Base-by-base conservation (phyloP, 1,140 invertebrate genomes). In the Listronotus bonariensis region DNA sequence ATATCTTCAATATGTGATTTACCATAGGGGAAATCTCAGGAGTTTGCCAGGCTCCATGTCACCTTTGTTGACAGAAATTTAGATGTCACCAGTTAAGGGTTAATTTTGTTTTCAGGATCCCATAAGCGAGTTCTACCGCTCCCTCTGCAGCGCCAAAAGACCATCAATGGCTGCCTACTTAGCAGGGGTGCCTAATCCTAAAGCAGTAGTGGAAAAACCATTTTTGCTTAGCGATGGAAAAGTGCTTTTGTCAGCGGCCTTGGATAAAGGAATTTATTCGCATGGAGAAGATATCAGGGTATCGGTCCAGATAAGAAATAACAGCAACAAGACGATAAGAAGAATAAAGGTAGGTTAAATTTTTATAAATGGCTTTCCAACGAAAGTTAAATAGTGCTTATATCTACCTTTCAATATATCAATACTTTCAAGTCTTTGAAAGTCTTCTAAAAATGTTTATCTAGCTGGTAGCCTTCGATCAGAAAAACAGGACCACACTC, bases 301-400 rank as follows among this genome's bases (percentile, higher is more conserved):
- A 0, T 92, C 90, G 75, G 88, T 99, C 8, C 85, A 89, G 63
- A 87, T 99, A 49, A 88, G 88, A 67, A 99, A 99, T 80, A 95
- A 95, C 72, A 97, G 94, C 72, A 93, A 90, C 75, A 97, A 96
- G 81, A 96, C 92, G 62, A 92, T 99, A 7, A 89, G 94, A 74
- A 91, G 95, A 81, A 91, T 99, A 65, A 93, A 88, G 85, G 89
- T 90, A 86, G 84, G 83, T 82, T 36, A 43, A 43, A 17, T 34
- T 1, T 3, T 26, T 26, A 5, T 26, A n/a, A n/a, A n/a, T n/a
- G n/a, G n/a, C n/a, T n/a, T n/a, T n/a, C n/a, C n/a, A n/a, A n/a
- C n/a, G n/a, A n/a, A n/a, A n/a, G n/a, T n/a, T n/a, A n/a, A n/a
- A n/a, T n/a, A n/a, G n/a, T n/a, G n/a, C n/a, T n/a, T n/a, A n/a